A percentile compares a stretch with the other conserved stretches of the same genome.
phyloP scores from a whole-genome alignment of 2,113 vertebrate genomes.

The Chroicocephalus ridibundus region DNA sequence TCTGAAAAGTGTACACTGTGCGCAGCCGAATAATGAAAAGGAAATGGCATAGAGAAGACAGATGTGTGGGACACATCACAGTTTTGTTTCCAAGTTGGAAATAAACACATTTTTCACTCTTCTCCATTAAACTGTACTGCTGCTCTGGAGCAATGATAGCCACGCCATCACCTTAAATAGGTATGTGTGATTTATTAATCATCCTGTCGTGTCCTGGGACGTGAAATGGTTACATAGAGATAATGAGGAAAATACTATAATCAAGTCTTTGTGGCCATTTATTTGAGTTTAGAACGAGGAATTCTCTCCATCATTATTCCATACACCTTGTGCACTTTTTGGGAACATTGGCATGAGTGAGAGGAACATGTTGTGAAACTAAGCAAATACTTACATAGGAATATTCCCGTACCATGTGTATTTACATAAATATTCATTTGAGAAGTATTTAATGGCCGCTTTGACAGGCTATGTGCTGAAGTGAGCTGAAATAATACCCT shows the following conservation, averaged over 20 bases:
- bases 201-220: not conserved
- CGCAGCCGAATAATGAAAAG: not conserved
- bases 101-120: not conserved
- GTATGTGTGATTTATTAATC: not conserved
- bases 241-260: conserved; percentile 22
- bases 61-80: not conserved
- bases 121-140: not conserved
- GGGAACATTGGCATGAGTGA: conserved; percentile 31
- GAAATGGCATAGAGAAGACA: not conserved
- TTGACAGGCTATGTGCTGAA: conserved; percentile 47
- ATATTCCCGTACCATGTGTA: not conserved
- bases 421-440: conserved; percentile 59
- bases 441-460: conserved; percentile 58
- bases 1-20: not conserved
- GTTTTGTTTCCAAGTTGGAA: not conserved
- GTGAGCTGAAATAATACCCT: conserved; percentile 18
- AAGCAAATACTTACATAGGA: conserved; percentile 59
- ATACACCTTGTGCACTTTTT: conserved; percentile 48
- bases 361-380: conserved; percentile 63
- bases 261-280: conserved; percentile 1
- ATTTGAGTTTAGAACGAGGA: not conserved
- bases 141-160: not conserved
- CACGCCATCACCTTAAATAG: not conserved
- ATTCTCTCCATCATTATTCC: conserved; percentile 44
- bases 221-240: not conserved